Base-by-base conservation (phyloP, 1,140 invertebrate species). In the Calephelis nemesis region DNA sequence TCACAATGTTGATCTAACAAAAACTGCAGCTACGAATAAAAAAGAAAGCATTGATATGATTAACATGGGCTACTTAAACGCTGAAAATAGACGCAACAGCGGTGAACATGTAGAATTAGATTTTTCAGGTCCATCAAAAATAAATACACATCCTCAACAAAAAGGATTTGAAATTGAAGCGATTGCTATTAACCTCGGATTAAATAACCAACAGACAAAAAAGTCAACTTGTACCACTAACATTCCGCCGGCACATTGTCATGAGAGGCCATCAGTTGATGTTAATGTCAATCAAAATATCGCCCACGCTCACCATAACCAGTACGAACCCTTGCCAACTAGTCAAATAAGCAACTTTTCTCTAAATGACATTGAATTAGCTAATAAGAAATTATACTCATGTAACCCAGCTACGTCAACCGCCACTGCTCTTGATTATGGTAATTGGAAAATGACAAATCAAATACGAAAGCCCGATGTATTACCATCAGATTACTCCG, bases 41-140 rank as follows among this genome's bases (percentile, higher is more conserved):
- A 90, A 88, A 74, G 86, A 91, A 69, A 85, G 79, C 66, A 77
- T 92, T 47, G 90, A 92, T 74, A 90, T 91, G 86, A 76, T 92
- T 5, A 92, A 91, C 74, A 90, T 92, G 88, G 88, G 88, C 12
- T 92, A 92, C 65, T 79, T 90, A 74, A 85, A 84, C 62, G 65
- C 81, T 39, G 88, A 69, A 60, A 84, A 86, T 13, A 74, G 82
- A 49, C 65, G 49, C 1, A 40, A 19, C 11, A 66, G 50, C 11
- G 54, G 50, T 12, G 65, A 66, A 45, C 40, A 58, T 13, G 15
- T 39, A 15, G 65, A 66, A 47, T 11, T 66, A 45, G 65, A 66
- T n/a, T 66, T 54, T 58, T 45, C 65, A 19, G 65, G 84, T 84
- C 9, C 65, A 49, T 48, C 71, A 7, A 87, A 88, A 78, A 30